Evolutionary conservation across 2,797 vertebrate genomes (phyloP).

Genomic region (Lophotriccus pileatus): DNA sequence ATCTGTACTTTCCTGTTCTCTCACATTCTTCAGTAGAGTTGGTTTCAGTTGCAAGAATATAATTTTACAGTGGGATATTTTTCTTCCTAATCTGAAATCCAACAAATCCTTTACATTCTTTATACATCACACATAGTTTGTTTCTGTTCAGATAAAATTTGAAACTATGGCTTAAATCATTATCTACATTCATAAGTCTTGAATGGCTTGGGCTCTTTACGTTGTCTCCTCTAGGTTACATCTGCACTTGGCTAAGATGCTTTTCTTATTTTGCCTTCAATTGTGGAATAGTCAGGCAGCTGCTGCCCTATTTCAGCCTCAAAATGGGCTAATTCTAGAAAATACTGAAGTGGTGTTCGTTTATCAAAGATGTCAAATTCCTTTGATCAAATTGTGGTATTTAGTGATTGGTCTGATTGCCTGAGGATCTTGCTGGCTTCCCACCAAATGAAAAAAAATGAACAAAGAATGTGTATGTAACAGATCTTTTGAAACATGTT

Average conservation of each 20-base stretch:
- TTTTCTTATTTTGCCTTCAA: background rate
- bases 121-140: background rate
- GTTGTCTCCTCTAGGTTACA: background rate
- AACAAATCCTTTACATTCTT: background rate
- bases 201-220: background rate
- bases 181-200: background rate
- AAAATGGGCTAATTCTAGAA: background rate
- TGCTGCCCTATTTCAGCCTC: background rate
- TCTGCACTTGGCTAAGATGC: background rate
- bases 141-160: background rate
- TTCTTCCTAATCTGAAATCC: background rate
- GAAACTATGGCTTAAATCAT: background rate
- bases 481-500: background rate
- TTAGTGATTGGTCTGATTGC: background rate
- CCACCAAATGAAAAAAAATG: background rate
- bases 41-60: background rate
- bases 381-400: background rate
- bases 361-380: background rate
- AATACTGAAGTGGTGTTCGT: background rate
- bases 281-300: background rate
- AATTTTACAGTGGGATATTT: background rate
- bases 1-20: background rate
- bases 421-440: background rate
- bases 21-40: background rate
- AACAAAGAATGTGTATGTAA: background rate